Evolutionary conservation across 2,113 vertebrate genomes (phyloP).

Genomic region (Procavia capensis): DNA sequence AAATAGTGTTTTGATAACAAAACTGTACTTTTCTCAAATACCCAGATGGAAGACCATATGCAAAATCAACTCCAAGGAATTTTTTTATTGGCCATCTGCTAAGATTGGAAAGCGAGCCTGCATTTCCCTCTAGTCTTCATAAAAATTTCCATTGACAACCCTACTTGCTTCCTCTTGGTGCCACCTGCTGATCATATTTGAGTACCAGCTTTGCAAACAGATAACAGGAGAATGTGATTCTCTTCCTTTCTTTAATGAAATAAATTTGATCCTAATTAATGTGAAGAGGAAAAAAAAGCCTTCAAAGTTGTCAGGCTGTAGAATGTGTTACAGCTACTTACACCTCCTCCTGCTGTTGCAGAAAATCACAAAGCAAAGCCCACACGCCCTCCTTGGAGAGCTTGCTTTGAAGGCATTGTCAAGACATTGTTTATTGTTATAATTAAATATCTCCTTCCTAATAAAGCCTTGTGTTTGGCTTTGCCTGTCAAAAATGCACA

Average conservation of each 20-base stretch:
- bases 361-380: neutral
- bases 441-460: neutral
- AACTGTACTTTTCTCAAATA: conserved; percentile 87
- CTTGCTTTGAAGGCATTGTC: neutral
- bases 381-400: neutral
- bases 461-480: neutral
- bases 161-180: conserved; percentile 67
- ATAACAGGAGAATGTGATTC: neutral
- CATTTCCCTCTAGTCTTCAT: conserved; percentile 20
- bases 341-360: neutral
- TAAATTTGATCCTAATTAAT: neutral
- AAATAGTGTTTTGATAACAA: conserved; percentile 89
- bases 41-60: conserved; percentile 90
- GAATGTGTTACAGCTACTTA: neutral
- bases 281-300: neutral
- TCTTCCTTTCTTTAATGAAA: neutral
- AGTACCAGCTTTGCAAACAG: neutral
- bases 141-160: conserved; percentile 40
- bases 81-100: conserved; percentile 88
- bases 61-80: conserved; percentile 84
- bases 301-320: neutral
- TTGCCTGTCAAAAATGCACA: neutral
- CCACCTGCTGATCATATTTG: conserved; percentile 81
- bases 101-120: conserved; percentile 78
- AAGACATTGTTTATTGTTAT: neutral